Base-by-base conservation (phyloP, 92 coral and sea anemone genomes). In the Umimayanthus chanpuru region DNA sequence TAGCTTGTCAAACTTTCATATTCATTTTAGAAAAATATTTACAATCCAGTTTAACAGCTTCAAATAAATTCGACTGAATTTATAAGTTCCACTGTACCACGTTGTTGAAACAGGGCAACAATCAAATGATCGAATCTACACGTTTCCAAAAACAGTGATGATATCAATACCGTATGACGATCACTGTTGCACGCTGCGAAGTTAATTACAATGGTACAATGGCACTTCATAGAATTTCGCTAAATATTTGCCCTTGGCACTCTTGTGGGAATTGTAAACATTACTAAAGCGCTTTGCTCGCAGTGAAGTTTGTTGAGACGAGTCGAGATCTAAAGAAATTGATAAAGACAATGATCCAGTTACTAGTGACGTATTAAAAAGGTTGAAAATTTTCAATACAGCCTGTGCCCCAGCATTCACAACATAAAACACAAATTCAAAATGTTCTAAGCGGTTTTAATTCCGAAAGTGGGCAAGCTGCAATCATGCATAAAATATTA, bases 221-320 rank as follows among this genome's bases (percentile, higher is more conserved):
- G 58, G 20, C 58, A 53, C 50, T 39, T 15, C 43, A 41, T 82
- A 2, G 41, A 67, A 40, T 28, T 8, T 20, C 44, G 28, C 25
- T 49, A 83, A 83, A 68, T 83, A 83, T 70, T 83, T 25, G 87
- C 65, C 87, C 40, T 43, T 40, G 56, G 87, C 87, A 83, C 61
- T 82, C 77, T 43, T 26, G 14, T 41, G 65, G 65, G 61, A 47
- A 68, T 68, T 68, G 26, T 43, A 70, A 83, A 83, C 61, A 83
- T 38, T 2, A 26, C 5, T 80, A 29, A 83, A 36, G 66, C 18
- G 21, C 3, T 14, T 66, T 12, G 25, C 86, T n/a, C 21, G 9
- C 4, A 15, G 53, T 0, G 7, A 38, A 40, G 4, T 15, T 65
- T 40, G n/a, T 66, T 18, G 6, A 4, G 38, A 81, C 4, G 56